Base-by-base conservation (phyloP, 2,888 invertebrate species). In the Cheilosia variabilis region DNA sequence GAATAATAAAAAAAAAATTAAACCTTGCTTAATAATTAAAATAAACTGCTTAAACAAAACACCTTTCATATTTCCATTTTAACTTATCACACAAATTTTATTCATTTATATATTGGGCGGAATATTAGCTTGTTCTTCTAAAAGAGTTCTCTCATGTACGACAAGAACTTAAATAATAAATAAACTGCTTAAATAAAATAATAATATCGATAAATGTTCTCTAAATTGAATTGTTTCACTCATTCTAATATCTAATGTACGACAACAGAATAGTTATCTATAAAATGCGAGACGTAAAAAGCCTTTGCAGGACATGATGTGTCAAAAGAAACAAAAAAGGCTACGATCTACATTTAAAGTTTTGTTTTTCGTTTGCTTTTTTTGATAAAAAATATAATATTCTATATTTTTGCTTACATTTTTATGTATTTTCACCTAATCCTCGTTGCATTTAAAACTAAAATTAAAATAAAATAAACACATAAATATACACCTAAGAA, bases 71-170 rank as follows among this genome's bases (percentile, higher is more conserved):
- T 55, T 79, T 66, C 15, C 19, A 57, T 43, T 75, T 71, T 72
- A 53, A 80, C 66, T 87, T 77, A 83, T 86, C 75, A 84, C 81
- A 82, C 84, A 82, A 83, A 13, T 63, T 53, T 60, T 27, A 31
- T 76, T 68, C 22, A 43, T 84, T 53, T 65, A 84, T 77, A 73
- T 87, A 87, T 87, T 89, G 89, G 89, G 89, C 89, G 89, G 89
- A 89, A 88, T 89, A 84, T 88, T 87, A 88, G 89, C 88, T 88
- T 88, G 82, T 45, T 75, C 69, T 58, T 71, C 57, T 17, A 80
- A 55, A 52, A 71, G 53, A 57, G 45, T 65, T 53, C 55, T 34
- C 13, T 55, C 65, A 22, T 45, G 24, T 55, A 57, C 65, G n/a
- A 52, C 22, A 50, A 9, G 62, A 76, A 62, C 1, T 37, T 31